A percentile compares a stretch with the other conserved stretches of the same genome.
Conservation (phyloP, 2,113 vertebrate species). For the Chionis minor region DNA sequence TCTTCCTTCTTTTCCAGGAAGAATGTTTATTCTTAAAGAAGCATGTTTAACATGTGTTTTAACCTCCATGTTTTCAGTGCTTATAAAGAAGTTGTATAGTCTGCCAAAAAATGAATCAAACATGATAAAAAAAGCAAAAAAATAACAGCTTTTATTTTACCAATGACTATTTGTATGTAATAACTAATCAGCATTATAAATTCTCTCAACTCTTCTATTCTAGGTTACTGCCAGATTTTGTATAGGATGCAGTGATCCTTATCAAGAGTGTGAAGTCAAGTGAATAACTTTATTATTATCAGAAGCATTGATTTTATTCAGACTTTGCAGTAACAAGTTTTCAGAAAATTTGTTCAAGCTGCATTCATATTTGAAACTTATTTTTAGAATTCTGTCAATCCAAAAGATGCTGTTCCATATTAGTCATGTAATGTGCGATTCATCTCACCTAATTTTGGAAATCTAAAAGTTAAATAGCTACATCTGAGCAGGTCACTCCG, state of each 20-base stretch:
- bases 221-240: not conserved
- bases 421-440: not conserved
- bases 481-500: not conserved
- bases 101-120: not conserved
- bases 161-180: not conserved
- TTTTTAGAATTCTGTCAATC: not conserved
- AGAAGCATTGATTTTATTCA: conserved; percentile 5
- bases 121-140: not conserved
- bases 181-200: not conserved
- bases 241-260: not conserved
- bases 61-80: not conserved
- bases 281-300: not conserved
- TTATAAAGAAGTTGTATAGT: not conserved
- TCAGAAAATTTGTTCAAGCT: not conserved
- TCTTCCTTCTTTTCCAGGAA: not conserved
- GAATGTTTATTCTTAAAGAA: not conserved
- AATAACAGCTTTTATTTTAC: not conserved
- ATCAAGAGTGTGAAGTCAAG: not conserved
- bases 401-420: not conserved
- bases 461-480: not conserved
- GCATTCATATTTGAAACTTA: not conserved
- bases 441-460: not conserved
- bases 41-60: not conserved
- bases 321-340: not conserved
- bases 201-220: not conserved